Evolutionary conservation across 2,797 vertebrate genomes (phyloP).

Genomic region (Chlorospingus semifuscus): DNA sequence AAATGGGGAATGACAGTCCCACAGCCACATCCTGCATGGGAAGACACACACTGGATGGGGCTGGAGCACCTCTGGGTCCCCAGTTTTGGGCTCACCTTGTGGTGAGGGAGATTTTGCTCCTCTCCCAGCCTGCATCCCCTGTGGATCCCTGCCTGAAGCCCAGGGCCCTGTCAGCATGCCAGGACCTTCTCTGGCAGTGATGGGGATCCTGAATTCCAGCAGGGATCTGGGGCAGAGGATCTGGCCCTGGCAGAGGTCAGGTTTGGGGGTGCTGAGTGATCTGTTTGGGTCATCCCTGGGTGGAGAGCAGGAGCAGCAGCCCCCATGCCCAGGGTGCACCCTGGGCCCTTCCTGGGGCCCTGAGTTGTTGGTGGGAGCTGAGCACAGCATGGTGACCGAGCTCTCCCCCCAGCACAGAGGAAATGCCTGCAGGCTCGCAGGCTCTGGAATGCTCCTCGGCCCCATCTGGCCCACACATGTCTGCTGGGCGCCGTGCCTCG

Average conservation of each 20-base stretch:
- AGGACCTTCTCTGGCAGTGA: not conserved
- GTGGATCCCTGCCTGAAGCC: not conserved
- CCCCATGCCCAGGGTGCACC: not conserved
- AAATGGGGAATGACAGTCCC: not conserved
- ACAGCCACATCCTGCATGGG: not conserved
- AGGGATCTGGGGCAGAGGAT: not conserved
- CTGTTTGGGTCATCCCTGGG: not conserved
- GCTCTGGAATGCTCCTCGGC: not conserved
- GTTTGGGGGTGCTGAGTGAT: too few relatives aligned
- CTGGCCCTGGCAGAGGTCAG: not conserved
- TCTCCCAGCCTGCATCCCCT: rapidly evolving
- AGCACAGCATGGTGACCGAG: not conserved
- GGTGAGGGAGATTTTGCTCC: not conserved
- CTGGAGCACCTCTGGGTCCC: not conserved
- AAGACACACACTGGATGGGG: not conserved
- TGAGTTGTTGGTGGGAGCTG: not conserved
- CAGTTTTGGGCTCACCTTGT: not conserved
- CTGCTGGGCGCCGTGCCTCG: rapidly evolving
- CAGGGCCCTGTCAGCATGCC: not conserved
- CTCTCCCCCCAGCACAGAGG: not conserved
- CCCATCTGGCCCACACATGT: conserved; percentile 39
- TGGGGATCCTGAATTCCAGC: not conserved
- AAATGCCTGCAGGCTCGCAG: not conserved
- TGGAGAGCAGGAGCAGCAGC: not conserved
- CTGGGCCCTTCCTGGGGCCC: rapidly evolving